These are phyloP conservation scores for Pogonognathellus flavescens DNA, from an alignment of 1,140 invertebrate genomes.

Conservation along the genomic window DNA sequence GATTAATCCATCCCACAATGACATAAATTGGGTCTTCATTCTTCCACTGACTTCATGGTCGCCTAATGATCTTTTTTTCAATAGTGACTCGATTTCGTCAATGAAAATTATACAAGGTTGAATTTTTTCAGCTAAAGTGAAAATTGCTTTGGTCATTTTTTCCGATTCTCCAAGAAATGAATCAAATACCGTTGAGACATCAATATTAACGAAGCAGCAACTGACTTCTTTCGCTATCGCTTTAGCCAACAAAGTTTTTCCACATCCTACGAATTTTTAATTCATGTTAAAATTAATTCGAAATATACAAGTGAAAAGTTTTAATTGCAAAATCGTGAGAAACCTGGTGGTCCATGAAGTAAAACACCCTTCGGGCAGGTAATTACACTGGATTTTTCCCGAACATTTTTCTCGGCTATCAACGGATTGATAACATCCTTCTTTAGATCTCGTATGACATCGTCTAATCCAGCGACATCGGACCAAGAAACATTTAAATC, in stretches of 20 bases:
- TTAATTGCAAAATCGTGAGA: too few species aligned
- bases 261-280: too few species aligned
- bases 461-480: too few species aligned
- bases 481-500: too few species aligned
- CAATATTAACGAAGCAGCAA: not conserved
- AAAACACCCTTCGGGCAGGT: too few species aligned
- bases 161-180: not conserved
- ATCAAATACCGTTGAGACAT: not conserved
- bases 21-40: not conserved
- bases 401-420: too few species aligned
- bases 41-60: not conserved
- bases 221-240: not conserved
- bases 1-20: not conserved
- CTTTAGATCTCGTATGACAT: too few species aligned
- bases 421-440: too few species aligned
- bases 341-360: too few species aligned
- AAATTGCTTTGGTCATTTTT: not conserved
- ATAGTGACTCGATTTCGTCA: not conserved
- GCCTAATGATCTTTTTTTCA: not conserved
- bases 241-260: not conserved
- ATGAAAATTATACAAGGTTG: conserved; percentile 3
- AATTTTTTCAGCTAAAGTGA: not conserved
- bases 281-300: too few species aligned
- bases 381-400: too few species aligned
- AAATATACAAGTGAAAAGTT: too few species aligned